Evolutionary conservation across 2,888 invertebrate genomes (phyloP).

Genomic region (Lycocerus yunnanus): DNA sequence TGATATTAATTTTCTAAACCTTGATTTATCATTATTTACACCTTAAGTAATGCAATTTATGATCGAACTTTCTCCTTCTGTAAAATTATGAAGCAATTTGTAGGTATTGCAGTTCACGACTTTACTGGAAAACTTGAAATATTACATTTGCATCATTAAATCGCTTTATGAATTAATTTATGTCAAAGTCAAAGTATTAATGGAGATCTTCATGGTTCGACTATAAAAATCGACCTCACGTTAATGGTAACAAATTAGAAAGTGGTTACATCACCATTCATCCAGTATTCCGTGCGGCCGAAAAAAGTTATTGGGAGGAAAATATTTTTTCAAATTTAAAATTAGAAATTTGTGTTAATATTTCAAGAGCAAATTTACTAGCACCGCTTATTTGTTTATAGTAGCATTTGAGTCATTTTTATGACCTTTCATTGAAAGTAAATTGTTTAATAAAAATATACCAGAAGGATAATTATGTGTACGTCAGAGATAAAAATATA

Average conservation of each 20-base stretch:
- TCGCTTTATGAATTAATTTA: background rate
- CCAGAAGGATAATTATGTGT: conserved; percentile 16
- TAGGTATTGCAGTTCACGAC: background rate
- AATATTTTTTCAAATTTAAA: background rate
- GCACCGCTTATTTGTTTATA: background rate
- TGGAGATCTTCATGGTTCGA: background rate
- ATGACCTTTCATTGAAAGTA: conserved; percentile 17
- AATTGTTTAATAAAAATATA: conserved; percentile 17
- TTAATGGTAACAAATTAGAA: background rate
- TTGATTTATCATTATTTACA: background rate
- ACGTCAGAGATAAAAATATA: conserved; percentile 10
- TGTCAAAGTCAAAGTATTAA: background rate
- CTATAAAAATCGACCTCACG: background rate
- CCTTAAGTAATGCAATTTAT: background rate
- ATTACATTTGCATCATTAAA: background rate
- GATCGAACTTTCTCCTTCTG: background rate
- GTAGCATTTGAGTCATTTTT: conserved; percentile 23
- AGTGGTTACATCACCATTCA: background rate
- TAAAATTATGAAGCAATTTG: background rate
- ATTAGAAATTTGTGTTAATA: conserved; percentile 23
- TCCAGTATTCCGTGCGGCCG: background rate
- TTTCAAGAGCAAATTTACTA: conserved; percentile 18
- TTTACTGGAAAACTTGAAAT: background rate
- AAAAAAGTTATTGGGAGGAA: background rate
- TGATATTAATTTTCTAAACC: background rate